phyloP scores from a whole-genome alignment of 37 sponge, comb jelly and placozoan genomes.

The Agelas oroides region DNA sequence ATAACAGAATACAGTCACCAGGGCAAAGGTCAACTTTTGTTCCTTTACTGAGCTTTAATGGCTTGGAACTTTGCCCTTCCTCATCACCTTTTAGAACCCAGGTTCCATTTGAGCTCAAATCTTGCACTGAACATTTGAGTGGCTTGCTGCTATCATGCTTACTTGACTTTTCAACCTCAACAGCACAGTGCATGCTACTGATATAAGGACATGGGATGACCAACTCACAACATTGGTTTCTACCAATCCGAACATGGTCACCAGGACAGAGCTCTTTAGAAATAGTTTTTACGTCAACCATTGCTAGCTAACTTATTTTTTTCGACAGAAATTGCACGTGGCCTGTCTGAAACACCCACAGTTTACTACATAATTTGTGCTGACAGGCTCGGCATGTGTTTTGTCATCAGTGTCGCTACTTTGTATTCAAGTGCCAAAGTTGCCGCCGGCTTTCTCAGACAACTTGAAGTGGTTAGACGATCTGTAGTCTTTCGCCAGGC shows the following conservation, averaged over 20 bases:
- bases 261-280: not conserved
- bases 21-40: not conserved
- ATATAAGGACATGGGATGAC: slow-evolving; percentile 16
- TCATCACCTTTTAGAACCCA: slow-evolving; percentile 14
- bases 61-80: not conserved
- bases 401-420: no score
- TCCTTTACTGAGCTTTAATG: not conserved
- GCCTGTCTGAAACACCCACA: no score
- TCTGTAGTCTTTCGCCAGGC: no score
- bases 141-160: not conserved
- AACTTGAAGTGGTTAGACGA: no score
- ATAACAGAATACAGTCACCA: slow-evolving; percentile 39
- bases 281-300: no score
- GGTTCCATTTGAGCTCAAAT: slow-evolving; percentile 66
- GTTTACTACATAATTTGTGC: no score
- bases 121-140: not conserved
- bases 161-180: slow-evolving; percentile 1
- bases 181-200: slow-evolving; percentile 46
- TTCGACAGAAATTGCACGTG: no score
- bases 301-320: no score
- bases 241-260: slow-evolving; percentile 11
- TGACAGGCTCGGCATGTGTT: no score
- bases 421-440: no score
- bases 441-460: no score
- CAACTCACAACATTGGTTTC: slow-evolving; percentile 16